phyloP scores from a whole-genome alignment of 92 coral and sea anemone species.

The Zoanthus solanderi region DNA sequence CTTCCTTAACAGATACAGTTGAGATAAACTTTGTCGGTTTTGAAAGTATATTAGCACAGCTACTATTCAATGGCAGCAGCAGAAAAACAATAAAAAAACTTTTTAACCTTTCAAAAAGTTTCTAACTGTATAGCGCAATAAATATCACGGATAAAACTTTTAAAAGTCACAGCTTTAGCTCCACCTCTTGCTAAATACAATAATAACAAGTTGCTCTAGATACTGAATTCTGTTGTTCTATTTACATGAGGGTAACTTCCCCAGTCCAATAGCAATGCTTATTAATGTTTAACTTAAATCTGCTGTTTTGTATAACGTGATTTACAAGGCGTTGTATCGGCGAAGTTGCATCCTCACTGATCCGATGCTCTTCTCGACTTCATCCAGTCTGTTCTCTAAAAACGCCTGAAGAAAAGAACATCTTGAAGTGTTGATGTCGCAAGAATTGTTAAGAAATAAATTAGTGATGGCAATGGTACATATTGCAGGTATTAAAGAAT shows the following conservation, averaged over 20 bases:
- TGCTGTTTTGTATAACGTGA: background rate
- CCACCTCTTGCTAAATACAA: background rate
- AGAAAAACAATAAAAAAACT: background rate
- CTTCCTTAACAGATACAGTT: background rate
- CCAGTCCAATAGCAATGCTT: background rate
- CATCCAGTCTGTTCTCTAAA: conserved; percentile 79
- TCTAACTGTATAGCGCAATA: background rate
- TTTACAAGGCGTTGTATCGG: conserved; percentile 56
- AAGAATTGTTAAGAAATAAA: background rate
- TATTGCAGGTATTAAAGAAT: background rate
- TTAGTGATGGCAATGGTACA: background rate
- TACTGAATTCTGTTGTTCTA: background rate
- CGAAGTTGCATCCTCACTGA: conserved; percentile 76
- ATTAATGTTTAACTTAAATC: background rate
- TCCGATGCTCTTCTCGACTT: conserved; percentile 74
- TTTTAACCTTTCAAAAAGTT: background rate
- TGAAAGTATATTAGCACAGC: background rate
- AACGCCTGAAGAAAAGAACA: conserved; percentile 59
- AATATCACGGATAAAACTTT: background rate
- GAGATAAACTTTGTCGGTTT: background rate
- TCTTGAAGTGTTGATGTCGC: too few species aligned
- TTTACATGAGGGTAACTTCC: background rate
- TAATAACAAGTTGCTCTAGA: background rate
- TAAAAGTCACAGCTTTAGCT: too few species aligned
- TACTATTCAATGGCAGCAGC: background rate